Base-by-base conservation (phyloP, 2,888 invertebrate species). In the Calliopum simillimum region DNA sequence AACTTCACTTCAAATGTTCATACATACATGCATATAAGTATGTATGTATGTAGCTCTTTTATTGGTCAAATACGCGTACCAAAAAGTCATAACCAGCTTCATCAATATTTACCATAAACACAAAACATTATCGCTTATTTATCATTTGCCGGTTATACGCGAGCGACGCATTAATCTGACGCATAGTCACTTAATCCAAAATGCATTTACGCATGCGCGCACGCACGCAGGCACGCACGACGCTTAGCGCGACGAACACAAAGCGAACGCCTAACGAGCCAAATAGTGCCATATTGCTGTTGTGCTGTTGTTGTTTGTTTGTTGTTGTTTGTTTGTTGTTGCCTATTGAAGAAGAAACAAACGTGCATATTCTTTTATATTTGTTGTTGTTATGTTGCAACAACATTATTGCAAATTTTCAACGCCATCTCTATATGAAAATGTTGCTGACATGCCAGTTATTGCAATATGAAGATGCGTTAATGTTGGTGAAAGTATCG, bases 81-180 rank as follows among this genome's bases (percentile, higher is more conserved):
- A 33, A 53, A 14, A 53, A 53, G 53, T 13, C 65, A 55, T 68
- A 74, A 76, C 72, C 69, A 69, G 66, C 69, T 72, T 68, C 25
- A 76, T 71, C 75, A 74, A 76, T 74, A 72, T 73, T 74, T 74
- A 73, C 74, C 76, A 74, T 74, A 74, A 73, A 72, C 74, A 73
- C 72, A 71, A 74, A 75, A 75, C 75, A 73, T 74, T 76, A 76
- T 76, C 74, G 76, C 76, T 74, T 75, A 73, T 76, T 76, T 75
- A 76, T 75, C 76, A 71, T 59, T 67, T 21, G 2, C 46, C 33
- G 21, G 46, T 44, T 46, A 61, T 47, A 63, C 49, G 64, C 64
- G 46, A 41, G 55, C 55, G 65, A 23, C 11, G 67, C 67, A 59
- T 67, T 67, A 47, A 59, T 59, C 59, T 56, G 67, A 58, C 58